These are phyloP conservation scores for Heliconius erato DNA, from an alignment of 2,888 invertebrate genomes.

Conservation along the genomic window DNA sequence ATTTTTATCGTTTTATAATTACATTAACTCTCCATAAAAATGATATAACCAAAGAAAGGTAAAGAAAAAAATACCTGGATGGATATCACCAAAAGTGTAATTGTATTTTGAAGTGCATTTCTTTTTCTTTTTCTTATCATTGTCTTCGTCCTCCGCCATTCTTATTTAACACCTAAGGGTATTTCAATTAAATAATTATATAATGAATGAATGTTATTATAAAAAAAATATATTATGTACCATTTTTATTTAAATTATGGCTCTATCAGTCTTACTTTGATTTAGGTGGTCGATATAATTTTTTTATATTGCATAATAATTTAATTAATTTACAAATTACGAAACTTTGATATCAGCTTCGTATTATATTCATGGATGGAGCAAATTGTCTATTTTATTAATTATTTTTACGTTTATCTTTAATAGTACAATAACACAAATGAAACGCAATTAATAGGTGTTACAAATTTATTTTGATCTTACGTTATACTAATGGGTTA, in stretches of 20 bases:
- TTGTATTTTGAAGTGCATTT: conserved; percentile 79
- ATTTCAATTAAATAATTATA: neutral
- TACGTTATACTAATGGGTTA: conserved; percentile 68
- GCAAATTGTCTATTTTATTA: too few species aligned
- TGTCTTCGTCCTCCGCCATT: conserved; percentile 75
- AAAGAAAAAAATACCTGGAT: conserved; percentile 75
- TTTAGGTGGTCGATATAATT: neutral
- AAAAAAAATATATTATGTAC: too few species aligned
- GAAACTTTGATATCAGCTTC: too few species aligned
- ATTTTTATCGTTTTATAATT: neutral
- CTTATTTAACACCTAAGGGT: conserved; percentile 24
- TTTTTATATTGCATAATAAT: too few species aligned
- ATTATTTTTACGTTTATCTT: too few species aligned
- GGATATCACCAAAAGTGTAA: conserved; percentile 80
- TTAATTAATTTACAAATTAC: too few species aligned
- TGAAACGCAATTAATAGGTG: conserved; percentile 49
- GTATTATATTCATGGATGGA: too few species aligned
- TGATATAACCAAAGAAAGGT: neutral
- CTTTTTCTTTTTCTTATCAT: conserved; percentile 73
- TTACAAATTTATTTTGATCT: conserved; percentile 60
- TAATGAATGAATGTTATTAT: neutral
- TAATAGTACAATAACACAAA: neutral
- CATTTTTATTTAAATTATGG: neutral
- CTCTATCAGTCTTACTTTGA: neutral
- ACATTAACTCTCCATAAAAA: neutral